Conservation (phyloP, 1,140 invertebrate genomes). For the Agraylea sexmaculata region DNA sequence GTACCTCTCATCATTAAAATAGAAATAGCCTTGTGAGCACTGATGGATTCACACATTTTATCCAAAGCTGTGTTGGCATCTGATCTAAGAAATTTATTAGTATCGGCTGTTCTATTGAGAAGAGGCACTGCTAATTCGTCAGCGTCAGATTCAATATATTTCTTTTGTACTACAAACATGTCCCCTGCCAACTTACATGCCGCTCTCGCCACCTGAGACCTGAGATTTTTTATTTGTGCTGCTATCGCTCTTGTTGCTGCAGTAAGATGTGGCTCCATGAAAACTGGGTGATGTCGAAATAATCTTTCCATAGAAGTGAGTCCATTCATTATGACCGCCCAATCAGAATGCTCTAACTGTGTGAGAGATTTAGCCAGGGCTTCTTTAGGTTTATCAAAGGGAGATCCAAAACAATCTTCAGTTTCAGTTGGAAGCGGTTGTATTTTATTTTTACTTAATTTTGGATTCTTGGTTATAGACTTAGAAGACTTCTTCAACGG, state of each 20-base stretch:
- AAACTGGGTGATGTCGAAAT: constrained; percentile 56
- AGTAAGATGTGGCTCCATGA: constrained; percentile 46
- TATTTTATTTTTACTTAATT: constrained; percentile 17
- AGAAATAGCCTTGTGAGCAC: constrained; percentile 31
- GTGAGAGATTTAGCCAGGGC: constrained; percentile 48
- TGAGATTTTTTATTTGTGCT: constrained; percentile 70
- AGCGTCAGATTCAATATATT: constrained; percentile 71
- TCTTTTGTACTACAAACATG: constrained; percentile 58
- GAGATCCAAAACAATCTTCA: constrained; percentile 5
- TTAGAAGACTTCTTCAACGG: constrained; percentile 14
- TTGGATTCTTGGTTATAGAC: constrained; percentile 8
- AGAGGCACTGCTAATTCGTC: constrained; percentile 73
- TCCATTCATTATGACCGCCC: constrained; percentile 75
- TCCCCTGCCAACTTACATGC: constrained; percentile 71
- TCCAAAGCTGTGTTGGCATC: constrained; percentile 76
- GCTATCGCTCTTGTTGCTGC: constrained; percentile 56
- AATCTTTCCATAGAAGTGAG: constrained; percentile 62
- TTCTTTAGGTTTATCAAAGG: constrained; percentile 49
- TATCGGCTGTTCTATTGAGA: constrained; percentile 80
- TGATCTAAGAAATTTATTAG: constrained; percentile 80
- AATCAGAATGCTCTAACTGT: constrained; percentile 63
- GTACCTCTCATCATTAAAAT: constrained; percentile 42
- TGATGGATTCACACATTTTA: constrained; percentile 59
- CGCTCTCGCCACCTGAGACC: constrained; percentile 80
- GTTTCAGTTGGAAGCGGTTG: constrained; percentile 9